Conservation (phyloP, 2,888 invertebrate species). For the Himalopsyche anomala region DNA sequence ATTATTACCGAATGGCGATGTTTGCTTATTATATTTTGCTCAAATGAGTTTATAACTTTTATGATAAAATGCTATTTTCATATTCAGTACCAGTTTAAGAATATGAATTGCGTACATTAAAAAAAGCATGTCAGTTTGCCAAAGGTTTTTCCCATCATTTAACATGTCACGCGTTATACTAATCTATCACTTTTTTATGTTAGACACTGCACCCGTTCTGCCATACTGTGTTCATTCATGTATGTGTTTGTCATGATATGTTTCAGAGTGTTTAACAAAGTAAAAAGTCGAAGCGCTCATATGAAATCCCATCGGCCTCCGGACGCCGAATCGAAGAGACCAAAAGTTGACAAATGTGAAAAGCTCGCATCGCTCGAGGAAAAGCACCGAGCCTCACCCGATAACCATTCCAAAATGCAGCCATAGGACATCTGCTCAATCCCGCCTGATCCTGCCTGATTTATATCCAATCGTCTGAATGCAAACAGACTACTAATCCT, state of each 20-base stretch:
- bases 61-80: too few species aligned
- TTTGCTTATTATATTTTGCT: too few species aligned
- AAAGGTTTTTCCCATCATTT: background rate
- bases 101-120: too few species aligned
- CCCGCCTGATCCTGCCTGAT: slow-evolving; percentile 56
- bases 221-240: slow-evolving; percentile 32
- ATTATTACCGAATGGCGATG: too few species aligned
- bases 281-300: slow-evolving; percentile 99
- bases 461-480: slow-evolving; percentile 55
- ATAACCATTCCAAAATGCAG: slow-evolving; percentile 73
- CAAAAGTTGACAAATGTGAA: slow-evolving; percentile 80
- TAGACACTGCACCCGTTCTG: background rate
- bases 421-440: slow-evolving; percentile 65
- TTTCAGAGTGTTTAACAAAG: slow-evolving; percentile 96
- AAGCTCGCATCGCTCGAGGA: slow-evolving; percentile 75
- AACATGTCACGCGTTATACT: slow-evolving; percentile 16
- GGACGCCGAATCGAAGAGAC: slow-evolving; percentile 86
- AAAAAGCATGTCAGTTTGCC: slow-evolving; percentile 16
- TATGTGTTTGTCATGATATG: slow-evolving; percentile 68
- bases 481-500: slow-evolving; percentile 46
- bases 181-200: slow-evolving; percentile 28
- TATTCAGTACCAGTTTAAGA: too few species aligned
- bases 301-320: slow-evolving; percentile 98
- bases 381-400: slow-evolving; percentile 73
- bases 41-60: too few species aligned